These are phyloP conservation scores for Thumatha senex DNA, from an alignment of 2,888 invertebrate genomes.

Conservation along the genomic window DNA sequence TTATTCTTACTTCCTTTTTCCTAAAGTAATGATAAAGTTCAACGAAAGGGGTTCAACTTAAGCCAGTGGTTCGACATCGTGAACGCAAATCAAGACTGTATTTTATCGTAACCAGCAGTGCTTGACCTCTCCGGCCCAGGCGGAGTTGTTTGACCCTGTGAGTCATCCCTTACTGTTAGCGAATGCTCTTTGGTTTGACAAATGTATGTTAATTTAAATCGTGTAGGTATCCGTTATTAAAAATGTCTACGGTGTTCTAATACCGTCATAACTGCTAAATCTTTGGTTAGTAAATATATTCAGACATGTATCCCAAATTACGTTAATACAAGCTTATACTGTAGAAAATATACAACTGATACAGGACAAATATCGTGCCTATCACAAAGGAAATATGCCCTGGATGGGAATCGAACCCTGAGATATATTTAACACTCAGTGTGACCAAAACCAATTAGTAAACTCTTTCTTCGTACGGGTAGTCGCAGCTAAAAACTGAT, in stretches of 20 bases:
- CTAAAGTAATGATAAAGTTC: constrained; percentile 14
- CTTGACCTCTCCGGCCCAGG: constrained; percentile 20
- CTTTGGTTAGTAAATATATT: neutral
- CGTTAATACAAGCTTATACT: neutral
- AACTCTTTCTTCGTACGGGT: too few relatives aligned
- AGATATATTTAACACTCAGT: too few relatives aligned
- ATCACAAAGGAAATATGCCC: too few relatives aligned
- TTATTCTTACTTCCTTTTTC: constrained; percentile 20
- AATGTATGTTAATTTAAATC: constrained; percentile 1
- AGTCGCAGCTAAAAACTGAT: too few relatives aligned
- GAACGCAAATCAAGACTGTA: constrained; percentile 24
- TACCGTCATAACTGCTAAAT: neutral
- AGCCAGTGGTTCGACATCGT: constrained; percentile 9
- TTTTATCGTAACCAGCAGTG: constrained; percentile 18
- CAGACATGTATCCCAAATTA: neutral
- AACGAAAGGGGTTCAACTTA: constrained; percentile 11
- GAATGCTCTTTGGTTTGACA: constrained; percentile 6
- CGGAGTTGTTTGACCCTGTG: constrained; percentile 39
- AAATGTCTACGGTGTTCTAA: neutral
- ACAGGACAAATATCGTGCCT: neutral
- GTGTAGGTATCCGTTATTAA: neutral
- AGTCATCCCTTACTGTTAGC: constrained; percentile 33
- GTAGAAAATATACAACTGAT: neutral
- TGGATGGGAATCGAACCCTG: too few relatives aligned
- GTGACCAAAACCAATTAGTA: too few relatives aligned